Conservation (phyloP, 2,113 vertebrate genomes). For the Hydropotes inermis region DNA sequence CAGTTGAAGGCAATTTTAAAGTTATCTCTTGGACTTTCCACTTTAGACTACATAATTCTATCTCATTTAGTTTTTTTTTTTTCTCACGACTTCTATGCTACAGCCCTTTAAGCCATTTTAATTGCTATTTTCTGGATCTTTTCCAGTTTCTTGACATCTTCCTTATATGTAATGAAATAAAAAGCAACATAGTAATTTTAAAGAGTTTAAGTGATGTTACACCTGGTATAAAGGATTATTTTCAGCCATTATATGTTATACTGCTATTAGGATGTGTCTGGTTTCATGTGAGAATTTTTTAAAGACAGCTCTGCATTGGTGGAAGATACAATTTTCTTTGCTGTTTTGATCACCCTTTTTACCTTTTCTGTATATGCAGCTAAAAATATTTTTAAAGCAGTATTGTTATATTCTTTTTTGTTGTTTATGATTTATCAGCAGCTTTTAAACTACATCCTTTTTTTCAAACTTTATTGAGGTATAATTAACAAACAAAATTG, state of each 20-base stretch:
- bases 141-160: constrained; percentile 28
- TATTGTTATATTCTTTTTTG: not conserved
- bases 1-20: constrained; percentile 13
- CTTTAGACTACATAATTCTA: not conserved
- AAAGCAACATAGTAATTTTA: not conserved
- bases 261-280: not conserved
- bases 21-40: not conserved
- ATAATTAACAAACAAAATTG: not conserved
- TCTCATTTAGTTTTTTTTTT: not conserved
- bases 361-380: constrained; percentile 25
- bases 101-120: constrained; percentile 21
- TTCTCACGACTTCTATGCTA: not conserved
- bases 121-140: constrained; percentile 44
- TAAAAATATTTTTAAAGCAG: constrained; percentile 25
- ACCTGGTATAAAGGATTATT: constrained; percentile 7
- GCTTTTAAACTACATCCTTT: not conserved
- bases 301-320: not conserved
- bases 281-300: not conserved
- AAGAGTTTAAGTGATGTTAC: constrained; percentile 1
- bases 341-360: constrained; percentile 4
- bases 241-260: not conserved
- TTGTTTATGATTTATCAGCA: not conserved
- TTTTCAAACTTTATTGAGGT: not conserved
- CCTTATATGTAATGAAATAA: constrained; percentile 16
- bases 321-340: constrained; percentile 10